Percentiles rank a stretch among this genome's conserved stretches.
Conservation (phyloP, 2,797 vertebrate species). For the Nasua narica region DNA sequence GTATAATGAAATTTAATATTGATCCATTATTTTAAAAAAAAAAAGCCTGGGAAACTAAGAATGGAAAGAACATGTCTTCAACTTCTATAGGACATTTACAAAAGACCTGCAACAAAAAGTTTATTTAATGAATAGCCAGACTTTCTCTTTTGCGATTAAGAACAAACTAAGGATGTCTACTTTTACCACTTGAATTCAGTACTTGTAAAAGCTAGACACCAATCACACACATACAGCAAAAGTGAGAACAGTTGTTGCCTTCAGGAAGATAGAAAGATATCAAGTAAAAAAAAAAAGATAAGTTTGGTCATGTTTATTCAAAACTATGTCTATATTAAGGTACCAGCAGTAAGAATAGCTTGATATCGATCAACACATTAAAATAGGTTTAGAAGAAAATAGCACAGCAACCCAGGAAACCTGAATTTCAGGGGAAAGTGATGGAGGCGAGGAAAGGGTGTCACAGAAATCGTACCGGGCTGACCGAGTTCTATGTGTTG, state of each 20-base stretch:
- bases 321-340: neutral
- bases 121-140: neutral
- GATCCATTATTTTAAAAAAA: neutral
- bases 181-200: neutral
- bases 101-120: neutral
- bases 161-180: neutral
- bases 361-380: neutral
- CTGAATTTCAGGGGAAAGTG: neutral
- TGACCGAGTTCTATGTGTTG: neutral
- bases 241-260: neutral
- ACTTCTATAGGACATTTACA: neutral
- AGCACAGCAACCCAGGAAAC: neutral
- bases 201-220: neutral
- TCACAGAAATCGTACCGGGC: neutral
- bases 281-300: neutral
- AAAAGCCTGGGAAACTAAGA: neutral
- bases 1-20: neutral
- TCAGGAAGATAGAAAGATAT: neutral
- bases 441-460: neutral
- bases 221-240: neutral
- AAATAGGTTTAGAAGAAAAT: neutral
- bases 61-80: neutral
- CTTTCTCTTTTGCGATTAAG: neutral
- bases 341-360: neutral
- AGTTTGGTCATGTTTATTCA: neutral